Evolutionary conservation across 2,888 invertebrate genomes (phyloP).

Genomic region (Pilophorus perplexus): DNA sequence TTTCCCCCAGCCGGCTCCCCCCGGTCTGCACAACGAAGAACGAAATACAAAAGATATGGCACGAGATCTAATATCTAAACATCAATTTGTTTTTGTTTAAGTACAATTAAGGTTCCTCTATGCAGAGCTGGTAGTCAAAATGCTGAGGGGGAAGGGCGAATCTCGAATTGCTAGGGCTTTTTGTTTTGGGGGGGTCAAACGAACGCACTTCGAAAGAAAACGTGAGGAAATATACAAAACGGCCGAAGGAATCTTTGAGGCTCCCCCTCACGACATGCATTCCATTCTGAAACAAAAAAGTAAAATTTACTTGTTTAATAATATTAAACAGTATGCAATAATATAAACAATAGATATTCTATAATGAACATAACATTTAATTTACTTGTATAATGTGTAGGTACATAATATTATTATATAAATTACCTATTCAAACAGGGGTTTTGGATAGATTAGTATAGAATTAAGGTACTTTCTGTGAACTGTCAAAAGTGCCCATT

Average conservation of each 20-base stretch:
- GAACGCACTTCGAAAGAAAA: not conserved
- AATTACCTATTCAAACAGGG: too few species aligned
- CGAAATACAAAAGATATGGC: conserved; percentile 43
- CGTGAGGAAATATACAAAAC: not conserved
- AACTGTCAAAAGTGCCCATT: too few species aligned
- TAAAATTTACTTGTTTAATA: not conserved
- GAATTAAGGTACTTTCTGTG: too few species aligned
- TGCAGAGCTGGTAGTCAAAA: conserved; percentile 48
- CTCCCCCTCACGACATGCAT: conserved; percentile 39
- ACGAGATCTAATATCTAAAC: conserved; percentile 44
- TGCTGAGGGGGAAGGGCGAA: conserved; percentile 43
- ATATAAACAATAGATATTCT: too few species aligned
- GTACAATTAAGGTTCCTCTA: conserved; percentile 47
- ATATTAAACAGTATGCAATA: too few species aligned
- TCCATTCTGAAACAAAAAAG: conserved; percentile 40
- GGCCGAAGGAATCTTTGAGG: conserved; percentile 43
- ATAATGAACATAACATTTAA: too few species aligned
- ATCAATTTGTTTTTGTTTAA: conserved; percentile 29
- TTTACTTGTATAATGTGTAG: too few species aligned
- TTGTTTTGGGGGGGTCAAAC: not conserved
- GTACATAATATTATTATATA: too few species aligned
- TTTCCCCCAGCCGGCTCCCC: too few species aligned
- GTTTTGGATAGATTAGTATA: too few species aligned
- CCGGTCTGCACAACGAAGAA: too few species aligned
- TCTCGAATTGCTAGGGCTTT: conserved; percentile 24